Evolutionary conservation across 2,888 invertebrate genomes (phyloP), one percentile per base, ranked within the genome.

Genomic region (Teleogryllus oceanicus): DNA sequence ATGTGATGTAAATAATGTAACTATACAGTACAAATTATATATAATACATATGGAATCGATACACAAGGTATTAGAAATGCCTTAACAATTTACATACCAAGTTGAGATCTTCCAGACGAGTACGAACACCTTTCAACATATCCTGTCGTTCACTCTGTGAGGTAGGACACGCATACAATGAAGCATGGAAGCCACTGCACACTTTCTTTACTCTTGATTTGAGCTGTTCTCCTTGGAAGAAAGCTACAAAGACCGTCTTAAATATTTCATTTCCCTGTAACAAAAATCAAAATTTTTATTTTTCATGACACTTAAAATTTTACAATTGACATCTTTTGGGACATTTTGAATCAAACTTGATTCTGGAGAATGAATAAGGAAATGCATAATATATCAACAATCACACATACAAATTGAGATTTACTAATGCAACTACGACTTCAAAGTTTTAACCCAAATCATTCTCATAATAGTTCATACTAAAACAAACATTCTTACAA

Each of bases 151-250:
- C 97, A 21, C 91, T 89, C 83, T 93, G 92, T 74, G 94, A 94
- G 82, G 94, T 96, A 1, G 97, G 97, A 86, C 97, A 97, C 0
- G 96, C 96, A 88, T 97, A 97, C 82, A 97, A 89, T 5, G 96
- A 95, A 4, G 97, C 97, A 84, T 96, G 94, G 88, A 96, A 97
- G 2, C 97, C 97, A 83, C 95, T 93, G 89, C 96, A 97, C 76
- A 97, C 96, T 88, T 97, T 97, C 89, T 95, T 96, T 82, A 97
- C 96, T 83, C 96, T 92, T 0, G 92, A 92, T 88, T 96, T 96
- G 80, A 97, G 89, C 85, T 96, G 96, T 84, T 97, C 96, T 77
- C 97, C 97, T 94, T 97, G 94, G 90, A 94, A 94, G 89, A 94
- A 94, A 51, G 93, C 93, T 80, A 94, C 93, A 89, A 98, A 97